A percentile compares a stretch with the other conserved stretches of the same genome.
Conservation (phyloP, 1,140 invertebrate species). For the Helicoverpa zea region DNA sequence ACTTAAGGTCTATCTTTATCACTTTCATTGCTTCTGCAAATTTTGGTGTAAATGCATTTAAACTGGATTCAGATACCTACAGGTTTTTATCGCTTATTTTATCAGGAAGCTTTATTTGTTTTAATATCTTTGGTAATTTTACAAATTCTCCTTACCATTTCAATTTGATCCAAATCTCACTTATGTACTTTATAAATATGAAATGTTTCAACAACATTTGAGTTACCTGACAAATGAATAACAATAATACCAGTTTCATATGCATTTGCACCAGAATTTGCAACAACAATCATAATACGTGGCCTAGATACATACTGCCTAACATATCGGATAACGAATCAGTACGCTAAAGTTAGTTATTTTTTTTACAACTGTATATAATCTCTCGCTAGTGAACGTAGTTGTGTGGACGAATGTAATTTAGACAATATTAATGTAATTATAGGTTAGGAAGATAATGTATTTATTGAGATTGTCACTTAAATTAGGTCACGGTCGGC, state of each 20-base stretch:
- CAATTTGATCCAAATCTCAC: too few relatives aligned
- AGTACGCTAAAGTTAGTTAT: slow-evolving; percentile 70
- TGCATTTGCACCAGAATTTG: slow-evolving; percentile 13
- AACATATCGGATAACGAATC: slow-evolving; percentile 79
- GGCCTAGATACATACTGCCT: slow-evolving; percentile 77
- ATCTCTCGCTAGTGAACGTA: slow-evolving; percentile 67
- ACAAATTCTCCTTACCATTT: too few relatives aligned
- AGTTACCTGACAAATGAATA: neutral
- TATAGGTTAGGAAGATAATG: slow-evolving; percentile 40
- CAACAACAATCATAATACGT: slow-evolving; percentile 56
- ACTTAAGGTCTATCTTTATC: slow-evolving; percentile 49
- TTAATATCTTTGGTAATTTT: neutral
- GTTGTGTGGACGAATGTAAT: slow-evolving; percentile 66
- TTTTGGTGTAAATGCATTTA: slow-evolving; percentile 20
- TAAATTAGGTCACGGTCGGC: slow-evolving; percentile 36
- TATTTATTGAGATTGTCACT: slow-evolving; percentile 44
- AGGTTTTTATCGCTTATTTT: neutral
- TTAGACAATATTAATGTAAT: slow-evolving; percentile 77
- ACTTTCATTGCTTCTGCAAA: slow-evolving; percentile 51
- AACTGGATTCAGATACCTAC: neutral
- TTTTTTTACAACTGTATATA: slow-evolving; percentile 70
- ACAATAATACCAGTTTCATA: neutral
- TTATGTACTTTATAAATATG: too few relatives aligned
- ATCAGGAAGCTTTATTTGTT: too few relatives aligned
- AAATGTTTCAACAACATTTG: too few relatives aligned